Conservation (phyloP, 2,888 invertebrate genomes). For the Reticulitermes lucifugus region DNA sequence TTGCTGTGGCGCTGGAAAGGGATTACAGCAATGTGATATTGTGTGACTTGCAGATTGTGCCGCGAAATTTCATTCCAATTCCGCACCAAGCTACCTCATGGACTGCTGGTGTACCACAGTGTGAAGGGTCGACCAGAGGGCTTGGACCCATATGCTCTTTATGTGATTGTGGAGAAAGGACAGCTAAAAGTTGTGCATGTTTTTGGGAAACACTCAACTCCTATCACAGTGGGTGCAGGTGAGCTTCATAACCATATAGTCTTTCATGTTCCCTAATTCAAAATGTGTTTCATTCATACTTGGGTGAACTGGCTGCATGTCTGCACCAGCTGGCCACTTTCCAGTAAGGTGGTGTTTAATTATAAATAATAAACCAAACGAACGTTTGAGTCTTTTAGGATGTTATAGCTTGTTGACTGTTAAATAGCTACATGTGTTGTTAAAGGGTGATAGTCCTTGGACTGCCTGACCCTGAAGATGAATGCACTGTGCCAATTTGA, state of each 20-base stretch:
- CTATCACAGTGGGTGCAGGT: constrained; percentile 86
- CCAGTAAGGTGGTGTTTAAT: no score
- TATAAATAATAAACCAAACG: no score
- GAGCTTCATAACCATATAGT: constrained; percentile 32
- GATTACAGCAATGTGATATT: no score
- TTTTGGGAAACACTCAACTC: constrained; percentile 87
- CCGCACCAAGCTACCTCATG: constrained; percentile 88
- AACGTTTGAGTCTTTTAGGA: no score
- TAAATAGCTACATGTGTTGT: no score
- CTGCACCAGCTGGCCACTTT: no score
- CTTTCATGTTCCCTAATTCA: not conserved
- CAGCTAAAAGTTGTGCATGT: constrained; percentile 93
- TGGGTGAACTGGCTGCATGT: no score
- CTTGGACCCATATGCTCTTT: constrained; percentile 89
- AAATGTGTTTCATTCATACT: not conserved
- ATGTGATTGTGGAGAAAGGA: constrained; percentile 92
- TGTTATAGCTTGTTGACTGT: no score
- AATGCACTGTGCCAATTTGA: no score
- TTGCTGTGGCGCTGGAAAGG: no score
- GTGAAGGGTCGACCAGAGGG: constrained; percentile 85
- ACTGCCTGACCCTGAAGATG: no score
- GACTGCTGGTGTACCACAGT: constrained; percentile 89
- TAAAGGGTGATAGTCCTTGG: no score
- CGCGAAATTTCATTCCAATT: constrained; percentile 91
- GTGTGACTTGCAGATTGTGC: constrained; percentile 73